A percentile compares a stretch with the other conserved stretches of the same genome.
These are phyloP conservation scores for Pantala flavescens DNA, from an alignment of 1,140 invertebrate species.

Conservation along the genomic window DNA sequence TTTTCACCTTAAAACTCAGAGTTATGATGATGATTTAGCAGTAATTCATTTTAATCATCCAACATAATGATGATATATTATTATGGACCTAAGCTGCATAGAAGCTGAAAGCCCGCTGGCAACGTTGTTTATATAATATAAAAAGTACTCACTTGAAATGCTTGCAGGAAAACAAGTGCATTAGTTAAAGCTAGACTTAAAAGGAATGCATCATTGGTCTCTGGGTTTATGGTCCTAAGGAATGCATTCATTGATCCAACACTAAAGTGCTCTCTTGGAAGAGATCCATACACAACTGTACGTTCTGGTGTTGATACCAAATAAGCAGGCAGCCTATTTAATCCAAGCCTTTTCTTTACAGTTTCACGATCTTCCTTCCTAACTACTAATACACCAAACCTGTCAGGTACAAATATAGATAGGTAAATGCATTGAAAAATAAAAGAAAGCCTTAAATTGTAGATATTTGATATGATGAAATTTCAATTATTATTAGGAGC, in stretches of 20 bases:
- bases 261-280: constrained; percentile 34
- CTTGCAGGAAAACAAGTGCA: constrained; percentile 35
- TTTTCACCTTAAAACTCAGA: too few species aligned
- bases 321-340: constrained; percentile 30
- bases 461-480: too few species aligned
- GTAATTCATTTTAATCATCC: too few species aligned
- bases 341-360: constrained; percentile 24
- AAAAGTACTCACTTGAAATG: constrained; percentile 29
- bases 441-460: too few species aligned
- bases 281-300: constrained; percentile 34
- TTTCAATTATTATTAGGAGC: too few species aligned
- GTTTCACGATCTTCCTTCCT: constrained; percentile 28
- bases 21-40: too few species aligned
- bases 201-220: constrained; percentile 43
- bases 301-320: constrained; percentile 37
- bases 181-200: constrained; percentile 37
- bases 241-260: constrained; percentile 38
- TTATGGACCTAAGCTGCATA: too few species aligned
- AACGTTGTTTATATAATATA: too few species aligned
- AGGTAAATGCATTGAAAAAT: too few species aligned
- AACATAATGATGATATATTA: too few species aligned
- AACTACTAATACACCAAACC: constrained; percentile 13
- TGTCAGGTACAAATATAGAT: too few species aligned
- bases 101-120: too few species aligned
- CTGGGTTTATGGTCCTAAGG: constrained; percentile 38